Percentiles rank a stretch among this genome's conserved stretches.
Conservation (phyloP, 30 jellyfish, hydroid and myxozoan genomes). For the Chrysaora quinquecirrha region DNA sequence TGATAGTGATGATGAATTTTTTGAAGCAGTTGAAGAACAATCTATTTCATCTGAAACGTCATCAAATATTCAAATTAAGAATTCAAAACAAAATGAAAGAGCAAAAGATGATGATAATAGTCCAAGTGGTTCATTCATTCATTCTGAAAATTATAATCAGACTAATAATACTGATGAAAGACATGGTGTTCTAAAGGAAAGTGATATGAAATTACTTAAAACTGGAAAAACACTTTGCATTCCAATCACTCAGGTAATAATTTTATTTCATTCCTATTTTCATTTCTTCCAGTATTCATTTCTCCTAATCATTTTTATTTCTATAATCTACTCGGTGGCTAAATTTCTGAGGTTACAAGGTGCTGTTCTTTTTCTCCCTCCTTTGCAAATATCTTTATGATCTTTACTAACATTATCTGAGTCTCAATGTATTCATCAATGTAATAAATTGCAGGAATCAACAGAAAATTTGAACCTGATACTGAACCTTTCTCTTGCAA, state of each 20-base stretch:
- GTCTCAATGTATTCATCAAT: no score
- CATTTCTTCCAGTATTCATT: background rate
- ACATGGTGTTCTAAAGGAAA: constrained; percentile 80
- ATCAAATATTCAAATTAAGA: background rate
- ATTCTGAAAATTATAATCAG: no score
- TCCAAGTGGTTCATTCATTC: constrained; percentile 59
- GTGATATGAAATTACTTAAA: constrained; percentile 73
- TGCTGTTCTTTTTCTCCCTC: no score
- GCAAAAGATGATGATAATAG: constrained; percentile 19
- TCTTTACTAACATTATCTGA: no score
- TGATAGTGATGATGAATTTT: constrained; percentile 92
- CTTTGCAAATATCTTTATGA: no score
- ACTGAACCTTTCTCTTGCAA: no score
- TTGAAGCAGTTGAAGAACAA: constrained; percentile 85
- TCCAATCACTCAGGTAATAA: constrained; percentile 94
- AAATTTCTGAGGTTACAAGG: no score
- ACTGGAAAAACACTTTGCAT: constrained; percentile 78
- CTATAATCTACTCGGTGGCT: no score
- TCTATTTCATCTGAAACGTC: background rate
- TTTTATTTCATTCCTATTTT: background rate
- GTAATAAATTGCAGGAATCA: no score
- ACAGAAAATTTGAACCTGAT: no score
- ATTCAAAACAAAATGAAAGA: background rate
- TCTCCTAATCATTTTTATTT: no score
- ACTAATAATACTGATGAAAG: no score